Evolutionary conservation across 64 coral and sea anemone genomes (phyloP).

Genomic region (Cladopsammia gracilis): DNA sequence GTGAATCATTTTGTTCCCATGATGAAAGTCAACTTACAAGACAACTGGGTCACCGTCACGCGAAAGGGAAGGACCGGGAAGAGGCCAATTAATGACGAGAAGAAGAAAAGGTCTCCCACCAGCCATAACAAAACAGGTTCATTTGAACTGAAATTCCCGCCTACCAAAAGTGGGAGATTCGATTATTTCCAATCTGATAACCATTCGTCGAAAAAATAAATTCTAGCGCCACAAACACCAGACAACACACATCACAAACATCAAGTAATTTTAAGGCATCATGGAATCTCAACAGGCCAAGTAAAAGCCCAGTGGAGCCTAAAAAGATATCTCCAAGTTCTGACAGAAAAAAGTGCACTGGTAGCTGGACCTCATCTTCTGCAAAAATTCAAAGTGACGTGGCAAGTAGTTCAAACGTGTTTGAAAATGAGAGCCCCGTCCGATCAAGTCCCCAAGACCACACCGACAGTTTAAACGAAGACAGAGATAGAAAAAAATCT

Average conservation of each 20-base stretch:
- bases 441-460: neutral
- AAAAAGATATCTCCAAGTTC: neutral
- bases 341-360: neutral
- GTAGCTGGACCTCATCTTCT: neutral
- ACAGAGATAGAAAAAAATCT: too few species aligned
- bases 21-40: neutral
- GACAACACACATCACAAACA: neutral
- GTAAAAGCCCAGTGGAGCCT: neutral
- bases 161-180: neutral
- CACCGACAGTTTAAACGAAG: neutral
- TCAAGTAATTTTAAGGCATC: neutral
- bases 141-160: neutral
- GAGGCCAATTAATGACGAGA: neutral
- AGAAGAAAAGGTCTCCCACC: neutral
- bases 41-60: neutral
- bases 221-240: neutral
- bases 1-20: slow-evolving; percentile 21
- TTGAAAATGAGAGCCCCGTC: neutral
- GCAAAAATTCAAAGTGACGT: neutral
- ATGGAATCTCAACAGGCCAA: neutral
- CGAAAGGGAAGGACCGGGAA: neutral
- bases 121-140: neutral
- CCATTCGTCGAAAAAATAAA: neutral
- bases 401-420: neutral
- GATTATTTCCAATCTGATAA: neutral